A percentile compares a stretch with the other conserved stretches of the same genome.
Conservation (phyloP, 2,113 vertebrate species). For the Glareola pratincola region DNA sequence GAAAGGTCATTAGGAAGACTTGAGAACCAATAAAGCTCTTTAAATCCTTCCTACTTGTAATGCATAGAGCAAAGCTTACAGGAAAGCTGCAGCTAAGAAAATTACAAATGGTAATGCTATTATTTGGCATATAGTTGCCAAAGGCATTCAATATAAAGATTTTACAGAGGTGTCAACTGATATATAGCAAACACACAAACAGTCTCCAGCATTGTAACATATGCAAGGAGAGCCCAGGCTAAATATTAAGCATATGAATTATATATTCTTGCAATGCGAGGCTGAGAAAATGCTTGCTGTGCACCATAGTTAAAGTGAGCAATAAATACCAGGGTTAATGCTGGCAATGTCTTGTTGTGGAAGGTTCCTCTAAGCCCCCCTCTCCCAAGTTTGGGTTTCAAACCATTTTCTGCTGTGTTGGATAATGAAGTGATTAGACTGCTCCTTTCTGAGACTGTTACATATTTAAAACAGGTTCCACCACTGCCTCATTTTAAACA, state of each 20-base stretch:
- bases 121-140: slow-evolving; percentile 76
- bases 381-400: slow-evolving; percentile 59
- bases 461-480: slow-evolving; percentile 69
- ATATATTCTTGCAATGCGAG: slow-evolving; percentile 62
- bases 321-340: slow-evolving; percentile 75
- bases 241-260: slow-evolving; percentile 78
- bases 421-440: slow-evolving; percentile 64
- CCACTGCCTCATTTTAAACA: slow-evolving; percentile 39
- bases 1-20: slow-evolving; percentile 65
- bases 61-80: slow-evolving; percentile 64
- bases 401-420: slow-evolving; percentile 60
- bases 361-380: slow-evolving; percentile 25
- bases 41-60: slow-evolving; percentile 66
- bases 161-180: slow-evolving; percentile 83
- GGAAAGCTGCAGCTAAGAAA: slow-evolving; percentile 71
- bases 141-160: slow-evolving; percentile 81
- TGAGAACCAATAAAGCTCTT: slow-evolving; percentile 63
- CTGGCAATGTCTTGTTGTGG: slow-evolving; percentile 50
- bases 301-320: slow-evolving; percentile 71
- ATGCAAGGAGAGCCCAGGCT: slow-evolving; percentile 59
- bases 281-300: slow-evolving; percentile 69
- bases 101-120: slow-evolving; percentile 76
- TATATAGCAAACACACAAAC: slow-evolving; percentile 80
- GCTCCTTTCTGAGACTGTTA: slow-evolving; percentile 57
- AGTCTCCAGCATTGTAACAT: slow-evolving; percentile 74